Percentiles rank a stretch among this genome's conserved stretches.
Conservation (phyloP, 2,113 vertebrate genomes). For the Aleadryas rufinucha region DNA sequence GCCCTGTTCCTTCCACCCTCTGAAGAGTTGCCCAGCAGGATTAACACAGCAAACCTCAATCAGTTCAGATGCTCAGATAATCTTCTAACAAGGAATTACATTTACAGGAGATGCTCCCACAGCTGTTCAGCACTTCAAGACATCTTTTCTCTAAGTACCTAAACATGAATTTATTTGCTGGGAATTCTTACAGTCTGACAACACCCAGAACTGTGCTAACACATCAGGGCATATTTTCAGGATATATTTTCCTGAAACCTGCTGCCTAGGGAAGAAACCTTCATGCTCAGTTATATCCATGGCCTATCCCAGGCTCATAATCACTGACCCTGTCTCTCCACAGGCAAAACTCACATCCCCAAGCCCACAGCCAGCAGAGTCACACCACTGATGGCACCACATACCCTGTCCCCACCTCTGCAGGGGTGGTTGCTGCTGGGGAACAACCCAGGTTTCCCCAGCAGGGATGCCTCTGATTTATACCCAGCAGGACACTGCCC, state of each 20-base stretch:
- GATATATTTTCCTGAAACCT: background rate
- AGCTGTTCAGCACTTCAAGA: fast-evolving
- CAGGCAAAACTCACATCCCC: fast-evolving
- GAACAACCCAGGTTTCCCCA: background rate
- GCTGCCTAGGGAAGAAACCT: background rate
- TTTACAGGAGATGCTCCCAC: background rate
- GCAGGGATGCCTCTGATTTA: background rate
- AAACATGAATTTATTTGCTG: background rate
- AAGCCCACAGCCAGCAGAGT: background rate
- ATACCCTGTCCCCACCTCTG: background rate
- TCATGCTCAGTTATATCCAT: background rate
- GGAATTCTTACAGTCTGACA: background rate
- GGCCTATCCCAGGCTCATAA: background rate
- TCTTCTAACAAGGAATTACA: background rate
- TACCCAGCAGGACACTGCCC: background rate
- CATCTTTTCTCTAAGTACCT: background rate
- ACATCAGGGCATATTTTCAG: background rate
- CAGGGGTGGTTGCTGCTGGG: fast-evolving
- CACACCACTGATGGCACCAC: fast-evolving
- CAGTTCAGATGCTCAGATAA: slow-evolving; percentile 1
- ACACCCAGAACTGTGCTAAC: background rate
- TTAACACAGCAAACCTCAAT: background rate
- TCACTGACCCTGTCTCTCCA: background rate
- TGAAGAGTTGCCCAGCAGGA: background rate
- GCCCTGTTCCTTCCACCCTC: background rate